These are phyloP conservation scores for Entomobrya multifasciata DNA, from an alignment of 2,888 invertebrate species.

Conservation along the genomic window DNA sequence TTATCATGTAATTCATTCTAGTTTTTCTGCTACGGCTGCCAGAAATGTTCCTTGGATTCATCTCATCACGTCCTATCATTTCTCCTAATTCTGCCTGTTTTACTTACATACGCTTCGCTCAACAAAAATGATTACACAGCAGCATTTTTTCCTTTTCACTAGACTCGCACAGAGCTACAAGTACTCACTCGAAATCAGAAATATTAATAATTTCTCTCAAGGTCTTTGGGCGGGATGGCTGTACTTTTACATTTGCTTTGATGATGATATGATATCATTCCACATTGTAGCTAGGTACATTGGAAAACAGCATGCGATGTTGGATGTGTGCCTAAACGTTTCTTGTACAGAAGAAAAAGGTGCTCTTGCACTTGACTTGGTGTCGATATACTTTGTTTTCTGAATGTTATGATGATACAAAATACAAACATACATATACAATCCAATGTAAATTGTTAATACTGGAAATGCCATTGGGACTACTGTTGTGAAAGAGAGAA, in stretches of 20 bases:
- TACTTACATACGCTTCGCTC: not conserved
- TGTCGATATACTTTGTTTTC: not conserved
- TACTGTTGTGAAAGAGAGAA: not conserved
- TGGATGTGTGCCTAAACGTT: too few species aligned
- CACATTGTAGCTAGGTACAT: too few species aligned
- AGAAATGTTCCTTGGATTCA: not conserved
- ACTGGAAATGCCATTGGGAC: conserved; percentile 7
- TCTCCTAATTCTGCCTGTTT: not conserved
- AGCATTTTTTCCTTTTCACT: not conserved
- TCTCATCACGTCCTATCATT: conserved; percentile 1
- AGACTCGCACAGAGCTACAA: not conserved
- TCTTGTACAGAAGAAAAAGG: not conserved
- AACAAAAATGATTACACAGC: conserved; percentile 27
- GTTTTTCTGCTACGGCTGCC: not conserved
- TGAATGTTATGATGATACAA: too few species aligned
- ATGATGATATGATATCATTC: too few species aligned
- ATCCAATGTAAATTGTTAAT: not conserved
- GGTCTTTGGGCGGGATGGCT: conserved; percentile 62
- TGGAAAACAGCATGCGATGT: too few species aligned
- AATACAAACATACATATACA: not conserved
- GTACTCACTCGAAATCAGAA: too few species aligned
- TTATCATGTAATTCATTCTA: not conserved
- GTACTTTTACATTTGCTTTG: not conserved
- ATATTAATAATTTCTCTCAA: conserved; percentile 44
- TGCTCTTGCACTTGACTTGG: conserved; percentile 9